Conservation (phyloP, 2,888 invertebrate genomes). For the Xylophagus ater region DNA sequence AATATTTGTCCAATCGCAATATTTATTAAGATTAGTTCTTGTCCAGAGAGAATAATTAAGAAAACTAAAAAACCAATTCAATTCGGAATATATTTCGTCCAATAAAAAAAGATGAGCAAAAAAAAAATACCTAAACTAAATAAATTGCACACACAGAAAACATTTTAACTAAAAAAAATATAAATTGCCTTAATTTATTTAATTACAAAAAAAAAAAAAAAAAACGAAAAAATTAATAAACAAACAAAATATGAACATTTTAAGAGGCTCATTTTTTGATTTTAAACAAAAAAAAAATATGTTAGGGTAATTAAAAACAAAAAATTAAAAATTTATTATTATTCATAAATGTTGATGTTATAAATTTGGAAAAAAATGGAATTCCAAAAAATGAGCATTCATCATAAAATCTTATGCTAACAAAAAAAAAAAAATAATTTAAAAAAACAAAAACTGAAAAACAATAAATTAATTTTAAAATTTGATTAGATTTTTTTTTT, state of each 20-base stretch:
- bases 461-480: background rate
- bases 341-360: background rate
- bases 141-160: no score
- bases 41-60: no score
- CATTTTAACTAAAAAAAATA: no score
- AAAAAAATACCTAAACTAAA: no score
- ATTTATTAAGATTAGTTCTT: no score
- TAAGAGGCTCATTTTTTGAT: background rate
- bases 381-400: background rate
- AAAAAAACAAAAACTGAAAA: conserved; percentile 1
- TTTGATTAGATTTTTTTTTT: background rate
- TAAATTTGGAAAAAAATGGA: background rate
- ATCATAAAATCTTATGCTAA: no score
- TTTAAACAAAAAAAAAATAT: background rate
- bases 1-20: no score
- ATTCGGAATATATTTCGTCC: background rate
- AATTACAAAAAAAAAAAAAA: background rate
- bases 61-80: no score
- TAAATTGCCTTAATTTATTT: background rate
- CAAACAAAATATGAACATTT: background rate
- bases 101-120: background rate
- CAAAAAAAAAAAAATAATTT: conserved; percentile 1
- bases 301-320: background rate
- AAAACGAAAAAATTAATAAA: background rate
- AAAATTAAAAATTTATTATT: background rate